phyloP scores from a whole-genome alignment of 2,113 vertebrate species.

The Cryptoleucopteryx plumbea region DNA sequence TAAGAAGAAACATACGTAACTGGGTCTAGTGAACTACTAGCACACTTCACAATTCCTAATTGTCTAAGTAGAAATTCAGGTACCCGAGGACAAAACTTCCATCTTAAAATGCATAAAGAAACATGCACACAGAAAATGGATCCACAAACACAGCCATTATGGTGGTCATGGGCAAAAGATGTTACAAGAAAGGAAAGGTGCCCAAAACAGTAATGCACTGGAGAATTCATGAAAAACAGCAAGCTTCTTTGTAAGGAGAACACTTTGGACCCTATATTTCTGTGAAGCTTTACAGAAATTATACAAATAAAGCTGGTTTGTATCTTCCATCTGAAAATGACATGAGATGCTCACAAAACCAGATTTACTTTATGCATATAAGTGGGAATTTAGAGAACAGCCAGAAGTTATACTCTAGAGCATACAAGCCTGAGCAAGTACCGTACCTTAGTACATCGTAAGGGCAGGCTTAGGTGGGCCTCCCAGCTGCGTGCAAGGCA shows the following conservation, averaged over 20 bases:
- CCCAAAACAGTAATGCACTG: not conserved
- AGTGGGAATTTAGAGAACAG: not conserved
- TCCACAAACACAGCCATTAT: not conserved
- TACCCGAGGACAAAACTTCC: not conserved
- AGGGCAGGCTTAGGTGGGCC: not conserved
- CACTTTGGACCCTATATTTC: not conserved
- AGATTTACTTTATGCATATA: not conserved
- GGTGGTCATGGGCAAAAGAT: not conserved
- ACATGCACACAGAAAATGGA: not conserved
- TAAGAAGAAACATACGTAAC: not conserved
- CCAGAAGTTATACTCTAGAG: not conserved
- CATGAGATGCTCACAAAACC: not conserved
- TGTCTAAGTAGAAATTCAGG: not conserved
- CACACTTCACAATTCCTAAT: not conserved
- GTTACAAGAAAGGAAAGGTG: not conserved
- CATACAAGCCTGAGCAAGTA: not conserved
- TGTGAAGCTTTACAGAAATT: not conserved
- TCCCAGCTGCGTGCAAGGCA: not conserved
- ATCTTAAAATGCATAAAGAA: not conserved
- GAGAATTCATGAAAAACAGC: not conserved
- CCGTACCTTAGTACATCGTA: not conserved
- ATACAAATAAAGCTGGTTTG: not conserved
- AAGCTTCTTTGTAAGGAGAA: not conserved
- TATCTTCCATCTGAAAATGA: not conserved
- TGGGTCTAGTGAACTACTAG: not conserved